A percentile compares a stretch with the other conserved stretches of the same genome.
phyloP scores from a whole-genome alignment of 2,113 vertebrate species.

The Coregonus clupeaformis region DNA sequence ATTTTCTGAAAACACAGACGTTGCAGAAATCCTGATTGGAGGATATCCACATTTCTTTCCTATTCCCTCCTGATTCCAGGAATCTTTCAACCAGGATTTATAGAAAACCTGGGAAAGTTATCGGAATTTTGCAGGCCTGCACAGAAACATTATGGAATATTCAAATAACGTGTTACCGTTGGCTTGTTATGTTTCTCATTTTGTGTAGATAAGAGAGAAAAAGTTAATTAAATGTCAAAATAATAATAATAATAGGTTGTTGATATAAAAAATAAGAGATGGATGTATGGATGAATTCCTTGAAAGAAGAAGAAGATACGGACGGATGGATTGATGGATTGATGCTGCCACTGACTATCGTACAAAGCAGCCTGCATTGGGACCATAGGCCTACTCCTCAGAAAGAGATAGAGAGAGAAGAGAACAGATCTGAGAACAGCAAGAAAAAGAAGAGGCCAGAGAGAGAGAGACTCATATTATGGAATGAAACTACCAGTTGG shows the following conservation, averaged over 20 bases:
- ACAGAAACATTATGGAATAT: neutral
- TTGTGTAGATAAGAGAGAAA: conserved; percentile 47
- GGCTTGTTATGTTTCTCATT: conserved; percentile 18
- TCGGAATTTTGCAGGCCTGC: neutral
- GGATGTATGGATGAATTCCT: conserved; percentile 15
- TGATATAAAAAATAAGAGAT: conserved; percentile 10
- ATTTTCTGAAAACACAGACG: too few species aligned
- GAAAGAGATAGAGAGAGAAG: conserved; percentile 22
- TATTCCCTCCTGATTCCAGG: too few species aligned
- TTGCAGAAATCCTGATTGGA: too few species aligned
- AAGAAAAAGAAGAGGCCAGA: conserved; percentile 41
- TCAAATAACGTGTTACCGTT: neutral
- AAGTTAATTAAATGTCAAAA: conserved; percentile 1
- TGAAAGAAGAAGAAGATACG: conserved; percentile 25
- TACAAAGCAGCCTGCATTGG: conserved; percentile 48
- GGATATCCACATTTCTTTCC: too few species aligned
- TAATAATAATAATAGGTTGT: conserved; percentile 44
- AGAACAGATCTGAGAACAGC: conserved; percentile 23
- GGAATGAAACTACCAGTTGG: conserved; percentile 56
- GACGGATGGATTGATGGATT: conserved; percentile 1
- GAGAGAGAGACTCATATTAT: conserved; percentile 53
- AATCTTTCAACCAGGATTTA: too few species aligned
- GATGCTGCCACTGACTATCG: conserved; percentile 62
- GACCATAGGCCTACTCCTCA: neutral
- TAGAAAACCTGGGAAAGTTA: too few species aligned